phyloP scores from a whole-genome alignment of 2,113 vertebrate species.

The Azemiops feae region DNA sequence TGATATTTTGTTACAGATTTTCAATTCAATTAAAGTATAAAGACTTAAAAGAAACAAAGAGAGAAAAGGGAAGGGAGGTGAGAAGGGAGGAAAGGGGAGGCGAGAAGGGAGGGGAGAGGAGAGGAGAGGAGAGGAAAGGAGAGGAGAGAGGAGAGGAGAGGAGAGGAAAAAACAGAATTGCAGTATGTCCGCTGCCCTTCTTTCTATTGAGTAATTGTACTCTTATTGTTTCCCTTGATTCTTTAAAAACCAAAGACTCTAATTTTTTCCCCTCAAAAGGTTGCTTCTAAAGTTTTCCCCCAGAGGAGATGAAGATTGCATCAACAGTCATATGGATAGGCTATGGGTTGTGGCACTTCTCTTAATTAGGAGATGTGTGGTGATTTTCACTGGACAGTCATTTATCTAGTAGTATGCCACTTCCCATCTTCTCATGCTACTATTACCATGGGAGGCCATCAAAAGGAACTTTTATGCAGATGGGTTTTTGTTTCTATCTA shows the following conservation, averaged over 20 bases:
- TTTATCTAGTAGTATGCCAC: neutral
- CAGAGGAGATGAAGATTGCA: neutral
- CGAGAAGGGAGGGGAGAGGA: no score
- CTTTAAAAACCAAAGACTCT: neutral
- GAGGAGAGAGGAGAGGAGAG: neutral
- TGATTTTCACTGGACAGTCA: neutral
- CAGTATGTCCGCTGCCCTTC: neutral
- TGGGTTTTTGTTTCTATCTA: neutral
- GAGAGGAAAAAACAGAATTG: neutral
- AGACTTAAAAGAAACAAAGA: neutral
- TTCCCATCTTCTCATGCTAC: neutral
- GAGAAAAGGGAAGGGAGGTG: neutral
- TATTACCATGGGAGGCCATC: neutral
- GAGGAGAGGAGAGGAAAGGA: no score
- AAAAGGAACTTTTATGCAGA: neutral
- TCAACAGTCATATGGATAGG: neutral
- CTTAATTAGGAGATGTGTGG: neutral
- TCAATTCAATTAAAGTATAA: neutral
- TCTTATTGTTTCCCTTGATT: neutral
- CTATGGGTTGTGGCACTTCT: neutral
- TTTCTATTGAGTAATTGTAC: neutral
- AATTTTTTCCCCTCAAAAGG: neutral
- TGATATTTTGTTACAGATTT: neutral
- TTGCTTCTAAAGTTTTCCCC: neutral
- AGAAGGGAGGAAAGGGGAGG: fast-evolving